Percentiles rank a stretch among this genome's conserved stretches.
Evolutionary conservation across 2,888 invertebrate species (phyloP).

Genomic region (Coremacera marginata): DNA sequence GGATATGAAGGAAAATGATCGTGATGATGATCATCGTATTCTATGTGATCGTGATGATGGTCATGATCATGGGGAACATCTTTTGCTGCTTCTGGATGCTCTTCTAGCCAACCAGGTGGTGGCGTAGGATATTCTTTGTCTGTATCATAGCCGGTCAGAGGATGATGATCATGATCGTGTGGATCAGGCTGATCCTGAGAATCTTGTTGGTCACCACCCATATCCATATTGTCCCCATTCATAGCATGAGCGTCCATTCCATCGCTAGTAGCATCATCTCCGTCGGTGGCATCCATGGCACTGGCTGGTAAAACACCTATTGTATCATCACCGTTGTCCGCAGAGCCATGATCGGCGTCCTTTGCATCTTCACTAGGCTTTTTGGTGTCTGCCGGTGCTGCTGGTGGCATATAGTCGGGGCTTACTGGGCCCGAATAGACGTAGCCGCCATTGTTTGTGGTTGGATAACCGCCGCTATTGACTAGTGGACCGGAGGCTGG

Average conservation of each 20-base stretch:
- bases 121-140: constrained; percentile 65
- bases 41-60: constrained; percentile 54
- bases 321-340: constrained; percentile 50
- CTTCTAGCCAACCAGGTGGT: constrained; percentile 64
- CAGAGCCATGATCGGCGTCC: constrained; percentile 21
- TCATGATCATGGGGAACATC: constrained; percentile 52
- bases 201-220: constrained; percentile 42
- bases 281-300: constrained; percentile 54
- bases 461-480: constrained; percentile 51
- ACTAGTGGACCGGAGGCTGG: constrained; percentile 61
- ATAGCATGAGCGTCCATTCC: constrained; percentile 30
- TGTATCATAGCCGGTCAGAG: constrained; percentile 56
- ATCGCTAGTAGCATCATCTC: constrained; percentile 34
- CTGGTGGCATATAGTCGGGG: constrained; percentile 51
- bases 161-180: constrained; percentile 50
- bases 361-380: not conserved
- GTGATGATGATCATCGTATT: constrained; percentile 53
- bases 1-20: constrained; percentile 54
- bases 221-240: constrained; percentile 19
- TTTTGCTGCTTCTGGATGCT: constrained; percentile 57
- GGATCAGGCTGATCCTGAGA: constrained; percentile 35
- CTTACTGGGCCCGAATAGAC: constrained; percentile 55
- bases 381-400: constrained; percentile 18
- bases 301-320: constrained; percentile 61
- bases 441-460: constrained; percentile 44